Evolutionary conservation across 2,113 vertebrate genomes (phyloP), one percentile per base, ranked within the genome.

Genomic region (Coracopsis vasa): DNA sequence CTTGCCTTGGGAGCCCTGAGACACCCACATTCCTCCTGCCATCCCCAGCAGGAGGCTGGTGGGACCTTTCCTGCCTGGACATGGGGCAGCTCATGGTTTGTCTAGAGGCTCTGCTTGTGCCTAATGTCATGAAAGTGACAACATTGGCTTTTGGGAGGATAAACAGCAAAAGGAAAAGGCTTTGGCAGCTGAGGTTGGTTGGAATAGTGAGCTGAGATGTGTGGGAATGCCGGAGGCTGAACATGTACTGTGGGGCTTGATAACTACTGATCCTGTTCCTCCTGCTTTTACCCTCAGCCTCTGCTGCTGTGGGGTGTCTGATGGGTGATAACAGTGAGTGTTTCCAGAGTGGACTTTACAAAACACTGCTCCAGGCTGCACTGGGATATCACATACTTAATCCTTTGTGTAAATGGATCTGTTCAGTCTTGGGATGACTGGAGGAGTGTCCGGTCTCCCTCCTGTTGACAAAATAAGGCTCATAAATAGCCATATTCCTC

Each of bases 221-320:
- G 66, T 0, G 9, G 64, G n/a, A 37, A 16, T 29, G 47, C 21
- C 10, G 2, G 31, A 54, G 53, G 71, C 64, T 62, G 45, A 72
- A 61, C 35, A 5, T 1, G 6, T 37, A 3, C 47, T 8, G 11
- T 25, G 64, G n/a, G 65, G 35, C 56, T 60, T 3, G 0, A 4
- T 18, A 25, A 39, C 72, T 5, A 6, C 72, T 56, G 16, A 17
- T 23, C 35, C 61, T 31, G 25, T 58, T 60, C 47, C n/a, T 20
- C 64, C 50, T 33, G 69, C 64, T 42, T 69, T 47, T 66, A 33
- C 31, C 39, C 44, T 70, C 2, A 0, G 15, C 8, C 17, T 77
- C 70, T 86, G 58, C 70, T 77, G 62, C 81, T 60, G 0, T 24
- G 27, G 20, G 50, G 44, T 65, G 45, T 72, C 50, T 66, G 31